Percentiles rank a stretch among this genome's conserved stretches.
Conservation (phyloP, 1,140 invertebrate genomes). For the Platorchestia sp. region DNA sequence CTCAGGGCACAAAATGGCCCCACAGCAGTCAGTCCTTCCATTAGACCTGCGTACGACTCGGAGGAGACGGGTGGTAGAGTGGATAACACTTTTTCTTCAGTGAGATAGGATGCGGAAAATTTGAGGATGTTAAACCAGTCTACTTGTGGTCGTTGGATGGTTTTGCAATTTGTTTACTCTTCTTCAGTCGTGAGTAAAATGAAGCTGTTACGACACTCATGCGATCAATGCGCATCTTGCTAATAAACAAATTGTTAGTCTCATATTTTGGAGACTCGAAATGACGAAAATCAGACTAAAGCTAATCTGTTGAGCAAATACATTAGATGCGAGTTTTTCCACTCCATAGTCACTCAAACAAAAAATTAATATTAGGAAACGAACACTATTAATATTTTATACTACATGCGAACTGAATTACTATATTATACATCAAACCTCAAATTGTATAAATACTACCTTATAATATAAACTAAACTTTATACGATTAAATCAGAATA, state of each 20-base stretch:
- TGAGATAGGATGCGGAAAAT: neutral
- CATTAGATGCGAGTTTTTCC: neutral
- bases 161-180: no score
- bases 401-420: no score
- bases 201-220: neutral
- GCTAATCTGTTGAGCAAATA: neutral
- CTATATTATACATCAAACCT: no score
- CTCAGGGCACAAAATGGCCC: slow-evolving; percentile 22
- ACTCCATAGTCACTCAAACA: neutral
- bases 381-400: neutral
- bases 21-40: neutral
- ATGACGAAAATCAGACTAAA: neutral
- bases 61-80: neutral
- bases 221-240: neutral
- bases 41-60: neutral
- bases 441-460: no score
- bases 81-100: neutral
- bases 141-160: neutral
- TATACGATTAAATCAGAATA: no score
- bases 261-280: neutral
- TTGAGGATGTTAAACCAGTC: neutral
- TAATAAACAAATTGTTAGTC: neutral
- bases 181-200: neutral
- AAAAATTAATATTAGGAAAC: neutral
- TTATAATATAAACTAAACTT: no score